phyloP scores from a whole-genome alignment of 2,888 invertebrate species.

The Dichetophora obliterata region DNA sequence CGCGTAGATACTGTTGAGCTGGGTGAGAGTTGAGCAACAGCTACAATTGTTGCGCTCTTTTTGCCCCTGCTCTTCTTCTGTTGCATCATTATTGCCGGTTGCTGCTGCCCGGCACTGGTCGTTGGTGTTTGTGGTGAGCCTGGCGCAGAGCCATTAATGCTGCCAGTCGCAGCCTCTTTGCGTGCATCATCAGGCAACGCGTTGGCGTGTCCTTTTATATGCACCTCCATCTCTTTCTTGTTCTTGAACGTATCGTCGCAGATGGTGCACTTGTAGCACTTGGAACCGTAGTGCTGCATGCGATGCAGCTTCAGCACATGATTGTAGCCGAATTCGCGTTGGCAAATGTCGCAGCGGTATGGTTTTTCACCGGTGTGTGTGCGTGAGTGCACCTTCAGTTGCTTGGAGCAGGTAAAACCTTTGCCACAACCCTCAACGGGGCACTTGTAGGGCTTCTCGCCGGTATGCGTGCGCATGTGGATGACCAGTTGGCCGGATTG shows the following conservation, averaged over 20 bases:
- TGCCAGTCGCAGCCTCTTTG: constrained; percentile 53
- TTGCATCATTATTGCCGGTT: background rate
- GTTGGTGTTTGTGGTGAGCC: constrained; percentile 56
- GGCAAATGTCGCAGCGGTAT: constrained; percentile 91
- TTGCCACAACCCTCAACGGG: constrained; percentile 87
- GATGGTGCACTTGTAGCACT: constrained; percentile 92
- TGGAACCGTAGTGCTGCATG: constrained; percentile 91
- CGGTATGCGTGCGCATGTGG: constrained; percentile 91
- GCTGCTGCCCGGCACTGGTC: constrained; percentile 41
- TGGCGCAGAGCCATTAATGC: constrained; percentile 50
- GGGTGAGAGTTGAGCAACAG: constrained; percentile 52
- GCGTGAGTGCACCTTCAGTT: constrained; percentile 90
- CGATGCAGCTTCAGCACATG: constrained; percentile 90
- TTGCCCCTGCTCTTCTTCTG: background rate
- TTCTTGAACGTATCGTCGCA: constrained; percentile 92
- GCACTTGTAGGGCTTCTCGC: constrained; percentile 86
- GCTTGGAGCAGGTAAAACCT: constrained; percentile 92
- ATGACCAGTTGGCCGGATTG: constrained; percentile 92
- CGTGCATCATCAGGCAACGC: constrained; percentile 72
- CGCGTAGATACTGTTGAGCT: constrained; percentile 57
- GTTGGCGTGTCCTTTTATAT: constrained; percentile 84
- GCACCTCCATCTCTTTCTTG: constrained; percentile 91
- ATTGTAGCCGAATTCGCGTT: constrained; percentile 91
- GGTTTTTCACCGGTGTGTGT: constrained; percentile 94
- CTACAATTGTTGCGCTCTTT: background rate